Evolutionary conservation across 2,113 vertebrate genomes (phyloP).

Genomic region (Plestiodon gilberti): DNA sequence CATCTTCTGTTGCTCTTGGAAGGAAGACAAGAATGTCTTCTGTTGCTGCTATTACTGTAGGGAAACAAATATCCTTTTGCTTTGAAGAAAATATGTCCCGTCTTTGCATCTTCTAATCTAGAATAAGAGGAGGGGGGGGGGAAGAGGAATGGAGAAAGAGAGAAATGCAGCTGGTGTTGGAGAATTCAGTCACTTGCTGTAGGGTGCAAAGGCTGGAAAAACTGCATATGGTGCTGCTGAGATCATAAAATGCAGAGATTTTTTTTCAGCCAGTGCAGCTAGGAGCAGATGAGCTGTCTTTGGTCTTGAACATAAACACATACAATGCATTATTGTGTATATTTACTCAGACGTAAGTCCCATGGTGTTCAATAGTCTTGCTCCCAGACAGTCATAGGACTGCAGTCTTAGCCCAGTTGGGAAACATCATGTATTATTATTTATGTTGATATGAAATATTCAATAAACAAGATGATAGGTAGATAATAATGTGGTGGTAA

Average conservation of each 20-base stretch:
- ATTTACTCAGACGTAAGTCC: no score
- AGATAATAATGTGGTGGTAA: neutral
- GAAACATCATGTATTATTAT: neutral
- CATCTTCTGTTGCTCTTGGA: neutral
- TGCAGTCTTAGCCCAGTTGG: neutral
- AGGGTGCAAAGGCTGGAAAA: neutral
- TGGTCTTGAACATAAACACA: neutral
- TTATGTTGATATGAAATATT: neutral
- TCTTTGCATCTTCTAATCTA: neutral
- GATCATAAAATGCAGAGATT: constrained; percentile 4
- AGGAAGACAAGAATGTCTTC: constrained; percentile 15
- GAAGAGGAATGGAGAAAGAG: neutral
- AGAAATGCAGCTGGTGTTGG: neutral
- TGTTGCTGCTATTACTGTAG: constrained; percentile 8
- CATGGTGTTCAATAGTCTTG: no score
- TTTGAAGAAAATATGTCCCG: neutral
- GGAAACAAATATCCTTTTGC: constrained; percentile 7
- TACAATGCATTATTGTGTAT: no score
- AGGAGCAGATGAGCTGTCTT: neutral
- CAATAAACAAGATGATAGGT: neutral
- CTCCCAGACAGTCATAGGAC: no score
- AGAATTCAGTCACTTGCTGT: neutral
- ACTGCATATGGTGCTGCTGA: neutral
- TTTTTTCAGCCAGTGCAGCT: neutral
- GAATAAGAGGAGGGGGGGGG: neutral